These are phyloP conservation scores for Rhynchophorus ferrugineus DNA, from an alignment of 1,140 invertebrate species.

Conservation along the genomic window DNA sequence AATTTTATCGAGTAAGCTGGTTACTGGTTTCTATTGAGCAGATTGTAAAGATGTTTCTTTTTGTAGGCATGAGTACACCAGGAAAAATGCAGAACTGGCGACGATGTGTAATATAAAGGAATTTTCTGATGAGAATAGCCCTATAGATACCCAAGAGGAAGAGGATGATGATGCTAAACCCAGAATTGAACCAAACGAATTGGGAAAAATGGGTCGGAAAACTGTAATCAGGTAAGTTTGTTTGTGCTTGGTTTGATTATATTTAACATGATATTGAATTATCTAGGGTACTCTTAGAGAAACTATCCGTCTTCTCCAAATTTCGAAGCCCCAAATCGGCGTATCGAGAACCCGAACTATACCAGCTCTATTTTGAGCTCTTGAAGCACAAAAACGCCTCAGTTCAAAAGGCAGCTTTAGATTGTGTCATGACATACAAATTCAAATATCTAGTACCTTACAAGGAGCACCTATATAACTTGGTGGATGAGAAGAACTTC, in stretches of 20 bases:
- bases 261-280: background rate
- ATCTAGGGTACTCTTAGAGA: conserved; percentile 59
- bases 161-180: conserved; percentile 26
- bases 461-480: conserved; percentile 63
- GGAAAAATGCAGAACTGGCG: conserved; percentile 43
- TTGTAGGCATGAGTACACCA: conserved; percentile 44
- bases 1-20: conserved; percentile 59
- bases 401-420: conserved; percentile 76
- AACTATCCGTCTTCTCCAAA: conserved; percentile 69
- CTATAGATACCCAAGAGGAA: conserved; percentile 35
- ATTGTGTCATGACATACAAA: conserved; percentile 80
- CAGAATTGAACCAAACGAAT: conserved; percentile 32
- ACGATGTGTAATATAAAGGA: conserved; percentile 44
- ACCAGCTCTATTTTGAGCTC: conserved; percentile 68
- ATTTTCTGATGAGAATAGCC: conserved; percentile 1
- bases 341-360: conserved; percentile 65
- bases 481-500: conserved; percentile 82
- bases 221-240: conserved; percentile 26
- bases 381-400: conserved; percentile 67
- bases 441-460: conserved; percentile 69
- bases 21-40: conserved; percentile 8
- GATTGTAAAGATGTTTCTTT: background rate
- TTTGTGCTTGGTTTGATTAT: background rate
- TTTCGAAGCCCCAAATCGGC: conserved; percentile 75
- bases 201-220: conserved; percentile 23